Evolutionary conservation across 1,140 invertebrate species (phyloP).

Genomic region (Nasonia longicornis): DNA sequence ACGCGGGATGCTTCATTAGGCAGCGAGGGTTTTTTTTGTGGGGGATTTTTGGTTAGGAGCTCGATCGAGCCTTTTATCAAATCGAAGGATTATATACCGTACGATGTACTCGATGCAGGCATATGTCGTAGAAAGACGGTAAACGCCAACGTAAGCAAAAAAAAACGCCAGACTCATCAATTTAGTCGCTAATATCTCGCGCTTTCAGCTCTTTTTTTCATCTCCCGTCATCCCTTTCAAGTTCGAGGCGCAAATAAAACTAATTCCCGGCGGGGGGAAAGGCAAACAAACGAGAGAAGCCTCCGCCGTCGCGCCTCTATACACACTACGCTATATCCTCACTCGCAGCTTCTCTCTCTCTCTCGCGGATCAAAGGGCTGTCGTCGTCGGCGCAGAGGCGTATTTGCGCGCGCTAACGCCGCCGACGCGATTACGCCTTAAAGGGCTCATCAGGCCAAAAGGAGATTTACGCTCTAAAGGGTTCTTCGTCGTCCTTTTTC

Average conservation of each 20-base stretch:
- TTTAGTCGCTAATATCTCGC: too few relatives aligned
- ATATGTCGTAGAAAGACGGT: too few relatives aligned
- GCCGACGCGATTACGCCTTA: conserved; percentile 5
- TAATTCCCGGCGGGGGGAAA: not conserved
- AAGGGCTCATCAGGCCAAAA: not conserved
- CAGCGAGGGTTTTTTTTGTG: not conserved
- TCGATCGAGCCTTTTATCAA: not conserved
- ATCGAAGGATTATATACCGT: too few relatives aligned
- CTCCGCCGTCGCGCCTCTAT: not conserved
- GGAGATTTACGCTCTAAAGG: conserved; percentile 13
- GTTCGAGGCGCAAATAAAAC: not conserved
- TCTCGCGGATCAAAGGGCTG: not conserved
- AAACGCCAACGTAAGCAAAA: too few relatives aligned
- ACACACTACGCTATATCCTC: not conserved
- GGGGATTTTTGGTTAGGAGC: not conserved
- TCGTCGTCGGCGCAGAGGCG: not conserved
- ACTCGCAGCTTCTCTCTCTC: not conserved
- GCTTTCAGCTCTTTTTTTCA: not conserved
- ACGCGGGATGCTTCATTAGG: not conserved
- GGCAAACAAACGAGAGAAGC: not conserved
- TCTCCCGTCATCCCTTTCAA: not conserved
- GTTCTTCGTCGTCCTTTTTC: not conserved
- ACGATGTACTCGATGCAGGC: too few relatives aligned
- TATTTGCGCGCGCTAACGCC: not conserved
- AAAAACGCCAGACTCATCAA: too few relatives aligned